phyloP scores from a whole-genome alignment of 1,140 invertebrate species.

The Berghia stephanieae region DNA sequence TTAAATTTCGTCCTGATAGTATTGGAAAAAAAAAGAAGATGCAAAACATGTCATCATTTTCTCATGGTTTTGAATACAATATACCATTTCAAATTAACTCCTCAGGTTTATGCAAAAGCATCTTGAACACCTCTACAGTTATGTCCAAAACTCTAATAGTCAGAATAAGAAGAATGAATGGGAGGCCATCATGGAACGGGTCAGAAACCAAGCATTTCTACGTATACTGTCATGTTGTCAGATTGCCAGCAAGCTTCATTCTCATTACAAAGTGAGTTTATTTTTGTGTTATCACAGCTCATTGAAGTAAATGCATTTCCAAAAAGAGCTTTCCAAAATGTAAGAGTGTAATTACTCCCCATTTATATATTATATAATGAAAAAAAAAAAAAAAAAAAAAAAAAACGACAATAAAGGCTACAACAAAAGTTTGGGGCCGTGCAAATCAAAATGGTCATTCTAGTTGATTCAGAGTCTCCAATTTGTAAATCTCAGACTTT shows the following conservation, averaged over 20 bases:
- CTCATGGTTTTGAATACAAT: too few species aligned
- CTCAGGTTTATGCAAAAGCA: constrained; percentile 59
- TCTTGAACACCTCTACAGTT: constrained; percentile 49
- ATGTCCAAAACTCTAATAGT: constrained; percentile 44
- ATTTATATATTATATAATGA: not conserved
- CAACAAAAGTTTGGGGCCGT: not conserved
- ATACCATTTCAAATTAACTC: too few species aligned
- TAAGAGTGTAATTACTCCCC: not conserved
- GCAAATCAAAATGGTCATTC: not conserved
- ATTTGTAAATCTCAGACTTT: too few species aligned
- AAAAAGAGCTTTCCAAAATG: too few species aligned
- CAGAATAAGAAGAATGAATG: constrained; percentile 42
- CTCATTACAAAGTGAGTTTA: constrained; percentile 54
- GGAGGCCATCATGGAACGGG: constrained; percentile 45
- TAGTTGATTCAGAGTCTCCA: too few species aligned
- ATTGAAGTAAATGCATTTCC: too few species aligned
- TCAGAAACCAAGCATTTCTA: constrained; percentile 52
- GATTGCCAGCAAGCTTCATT: constrained; percentile 59
- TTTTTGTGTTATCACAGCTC: constrained; percentile 4
- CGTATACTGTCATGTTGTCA: constrained; percentile 58
- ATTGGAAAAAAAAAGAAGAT: not conserved
- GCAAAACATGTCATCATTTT: not conserved
- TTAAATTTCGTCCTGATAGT: not conserved
- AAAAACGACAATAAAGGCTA: not conserved
- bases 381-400: not conserved